These are phyloP conservation scores for Ametastegia equiseti DNA, from an alignment of 2,888 invertebrate species.

Conservation along the genomic window DNA sequence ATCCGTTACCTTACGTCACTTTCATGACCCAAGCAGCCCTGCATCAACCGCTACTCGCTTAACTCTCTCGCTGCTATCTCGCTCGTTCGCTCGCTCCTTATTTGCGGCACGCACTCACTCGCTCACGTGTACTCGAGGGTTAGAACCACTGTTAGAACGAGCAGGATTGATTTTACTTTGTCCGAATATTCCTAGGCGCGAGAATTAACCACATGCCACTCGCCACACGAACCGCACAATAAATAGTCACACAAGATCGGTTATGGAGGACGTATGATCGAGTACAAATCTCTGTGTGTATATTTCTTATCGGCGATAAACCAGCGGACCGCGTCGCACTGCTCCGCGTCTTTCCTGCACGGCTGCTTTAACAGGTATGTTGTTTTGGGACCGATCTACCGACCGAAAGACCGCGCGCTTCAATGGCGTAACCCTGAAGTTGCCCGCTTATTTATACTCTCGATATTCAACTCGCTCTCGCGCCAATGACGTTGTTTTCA, in stretches of 20 bases:
- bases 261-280: too few species aligned
- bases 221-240: too few species aligned
- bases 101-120: neutral
- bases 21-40: constrained; percentile 22
- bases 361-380: constrained; percentile 11
- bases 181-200: too few species aligned
- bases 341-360: neutral
- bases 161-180: too few species aligned
- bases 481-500: constrained; percentile 16
- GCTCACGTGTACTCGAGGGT: neutral
- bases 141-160: too few species aligned
- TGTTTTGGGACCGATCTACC: constrained; percentile 20
- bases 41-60: constrained; percentile 10
- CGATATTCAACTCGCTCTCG: neutral
- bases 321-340: neutral
- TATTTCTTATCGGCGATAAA: neutral
- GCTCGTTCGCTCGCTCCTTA: too few species aligned
- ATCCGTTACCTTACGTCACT: constrained; percentile 40
- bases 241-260: too few species aligned
- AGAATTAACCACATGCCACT: too few species aligned
- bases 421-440: neutral
- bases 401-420: constrained; percentile 18
- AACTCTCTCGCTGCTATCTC: neutral
- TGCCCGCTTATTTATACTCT: neutral
- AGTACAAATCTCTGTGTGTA: neutral